A percentile compares a stretch with the other conserved stretches of the same genome.
phyloP scores from a whole-genome alignment of 2,113 vertebrate genomes.

The Pristiophorus japonicus region DNA sequence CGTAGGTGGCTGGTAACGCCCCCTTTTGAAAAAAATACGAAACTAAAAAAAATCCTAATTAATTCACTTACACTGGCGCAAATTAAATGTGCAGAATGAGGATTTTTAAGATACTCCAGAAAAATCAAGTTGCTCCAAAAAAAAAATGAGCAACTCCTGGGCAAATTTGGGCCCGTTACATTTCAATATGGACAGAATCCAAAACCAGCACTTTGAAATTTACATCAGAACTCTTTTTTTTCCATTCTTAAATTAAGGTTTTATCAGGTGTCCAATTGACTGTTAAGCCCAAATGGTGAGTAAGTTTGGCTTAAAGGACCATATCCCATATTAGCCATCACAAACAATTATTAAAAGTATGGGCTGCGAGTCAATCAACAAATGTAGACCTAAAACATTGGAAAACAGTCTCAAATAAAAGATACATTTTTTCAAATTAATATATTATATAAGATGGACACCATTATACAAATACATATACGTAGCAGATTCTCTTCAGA shows the following conservation, averaged over 20 bases:
- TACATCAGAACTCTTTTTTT: neutral
- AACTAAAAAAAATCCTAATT: too few relatives aligned
- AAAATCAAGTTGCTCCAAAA: too few relatives aligned
- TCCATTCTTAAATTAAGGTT: neutral
- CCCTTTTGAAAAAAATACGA: too few relatives aligned
- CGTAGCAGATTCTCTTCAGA: neutral
- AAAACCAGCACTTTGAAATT: neutral
- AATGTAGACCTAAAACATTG: neutral
- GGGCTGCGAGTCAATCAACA: neutral
- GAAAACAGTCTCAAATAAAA: neutral
- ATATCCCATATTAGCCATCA: neutral
- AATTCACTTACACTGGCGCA: too few relatives aligned
- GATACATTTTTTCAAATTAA: neutral
- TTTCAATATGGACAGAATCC: neutral
- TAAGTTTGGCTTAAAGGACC: neutral
- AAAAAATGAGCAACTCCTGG: too few relatives aligned
- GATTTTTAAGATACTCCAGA: too few relatives aligned
- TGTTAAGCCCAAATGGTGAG: neutral
- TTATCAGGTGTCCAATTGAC: neutral
- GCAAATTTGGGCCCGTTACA: too few relatives aligned
- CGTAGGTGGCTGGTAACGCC: too few relatives aligned
- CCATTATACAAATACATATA: neutral
- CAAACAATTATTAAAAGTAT: neutral
- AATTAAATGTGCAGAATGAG: too few relatives aligned
- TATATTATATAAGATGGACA: neutral